Percentiles rank a stretch among this genome's conserved stretches.
Evolutionary conservation across 1,140 invertebrate species (phyloP).

Genomic region (Cyrtorhinus lividipennis): DNA sequence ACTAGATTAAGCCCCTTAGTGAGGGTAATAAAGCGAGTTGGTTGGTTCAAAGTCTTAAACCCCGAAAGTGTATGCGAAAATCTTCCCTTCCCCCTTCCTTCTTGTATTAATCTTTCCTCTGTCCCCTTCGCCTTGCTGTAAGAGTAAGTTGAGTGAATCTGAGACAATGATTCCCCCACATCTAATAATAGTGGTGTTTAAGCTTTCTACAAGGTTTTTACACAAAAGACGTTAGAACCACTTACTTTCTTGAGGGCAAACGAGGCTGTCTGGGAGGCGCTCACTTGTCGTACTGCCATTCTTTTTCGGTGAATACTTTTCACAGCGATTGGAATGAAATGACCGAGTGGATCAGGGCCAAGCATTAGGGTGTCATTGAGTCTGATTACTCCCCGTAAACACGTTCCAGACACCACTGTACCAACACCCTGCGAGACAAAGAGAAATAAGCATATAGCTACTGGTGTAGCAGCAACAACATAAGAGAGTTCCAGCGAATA

Average conservation of each 20-base stretch:
- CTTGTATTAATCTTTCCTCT: too few relatives aligned
- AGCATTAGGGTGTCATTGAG: slow-evolving; percentile 86
- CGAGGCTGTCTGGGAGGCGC: slow-evolving; percentile 95
- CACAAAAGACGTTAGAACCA: slow-evolving; percentile 1
- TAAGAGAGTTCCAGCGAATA: slow-evolving; percentile 21
- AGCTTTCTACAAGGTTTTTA: not conserved
- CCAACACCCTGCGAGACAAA: slow-evolving; percentile 66
- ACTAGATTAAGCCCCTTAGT: too few relatives aligned
- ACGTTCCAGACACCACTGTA: slow-evolving; percentile 94
- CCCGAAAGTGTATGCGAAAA: not conserved
- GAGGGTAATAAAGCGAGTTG: too few relatives aligned
- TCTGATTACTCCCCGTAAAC: slow-evolving; percentile 76
- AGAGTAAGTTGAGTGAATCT: too few relatives aligned
- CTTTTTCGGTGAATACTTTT: slow-evolving; percentile 96
- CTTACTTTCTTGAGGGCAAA: slow-evolving; percentile 91
- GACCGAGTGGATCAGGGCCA: slow-evolving; percentile 86
- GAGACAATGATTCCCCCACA: not conserved
- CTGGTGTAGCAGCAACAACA: not conserved
- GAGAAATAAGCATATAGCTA: slow-evolving; percentile 12
- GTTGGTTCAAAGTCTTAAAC: not conserved
- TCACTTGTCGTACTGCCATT: slow-evolving; percentile 90
- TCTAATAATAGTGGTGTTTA: not conserved
- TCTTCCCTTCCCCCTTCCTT: too few relatives aligned
- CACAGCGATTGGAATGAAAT: slow-evolving; percentile 82
- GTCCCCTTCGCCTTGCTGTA: too few relatives aligned